Evolutionary conservation across 2,797 vertebrate species (phyloP).

Genomic region (Syngnathus acus): DNA sequence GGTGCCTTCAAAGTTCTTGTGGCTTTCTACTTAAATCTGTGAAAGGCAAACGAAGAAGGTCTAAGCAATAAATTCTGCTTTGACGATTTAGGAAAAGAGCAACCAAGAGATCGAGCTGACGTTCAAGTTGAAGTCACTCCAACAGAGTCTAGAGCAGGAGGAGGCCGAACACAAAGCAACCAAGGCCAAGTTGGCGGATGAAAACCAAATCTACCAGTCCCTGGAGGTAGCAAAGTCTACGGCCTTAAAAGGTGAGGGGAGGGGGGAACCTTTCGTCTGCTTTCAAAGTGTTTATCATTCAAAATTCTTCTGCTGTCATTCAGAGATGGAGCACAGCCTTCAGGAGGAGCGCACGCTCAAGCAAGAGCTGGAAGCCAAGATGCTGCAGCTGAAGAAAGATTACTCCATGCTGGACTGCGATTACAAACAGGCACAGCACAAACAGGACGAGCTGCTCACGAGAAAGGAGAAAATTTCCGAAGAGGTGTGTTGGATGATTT

Average conservation of each 20-base stretch:
- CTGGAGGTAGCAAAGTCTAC: constrained; percentile 92
- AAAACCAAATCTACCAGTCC: constrained; percentile 84
- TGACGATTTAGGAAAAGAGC: constrained; percentile 78
- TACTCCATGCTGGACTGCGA: constrained; percentile 89
- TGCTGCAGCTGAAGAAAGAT: constrained; percentile 86
- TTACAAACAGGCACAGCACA: constrained; percentile 83
- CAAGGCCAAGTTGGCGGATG: constrained; percentile 83
- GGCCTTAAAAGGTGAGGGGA: constrained; percentile 80
- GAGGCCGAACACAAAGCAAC: constrained; percentile 87
- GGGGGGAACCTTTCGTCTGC: background rate
- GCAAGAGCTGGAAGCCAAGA: constrained; percentile 81
- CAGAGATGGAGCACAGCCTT: constrained; percentile 89
- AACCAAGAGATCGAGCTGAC: constrained; percentile 95
- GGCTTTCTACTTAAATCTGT: no score
- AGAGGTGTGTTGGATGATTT: constrained; percentile 66
- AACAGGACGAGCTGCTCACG: constrained; percentile 75
- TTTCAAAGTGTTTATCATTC: constrained; percentile 1
- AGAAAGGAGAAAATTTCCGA: constrained; percentile 82
- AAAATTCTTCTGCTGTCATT: background rate
- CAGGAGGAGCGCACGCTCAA: constrained; percentile 82
- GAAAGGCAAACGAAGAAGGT: background rate
- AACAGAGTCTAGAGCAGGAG: constrained; percentile 92
- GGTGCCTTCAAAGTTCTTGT: constrained; percentile 54
- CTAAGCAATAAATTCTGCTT: background rate
- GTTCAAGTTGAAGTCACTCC: constrained; percentile 88